Evolutionary conservation across 30 jellyfish, hydroid and myxozoan species (phyloP).

Genomic region (Cassiopea xamachana): DNA sequence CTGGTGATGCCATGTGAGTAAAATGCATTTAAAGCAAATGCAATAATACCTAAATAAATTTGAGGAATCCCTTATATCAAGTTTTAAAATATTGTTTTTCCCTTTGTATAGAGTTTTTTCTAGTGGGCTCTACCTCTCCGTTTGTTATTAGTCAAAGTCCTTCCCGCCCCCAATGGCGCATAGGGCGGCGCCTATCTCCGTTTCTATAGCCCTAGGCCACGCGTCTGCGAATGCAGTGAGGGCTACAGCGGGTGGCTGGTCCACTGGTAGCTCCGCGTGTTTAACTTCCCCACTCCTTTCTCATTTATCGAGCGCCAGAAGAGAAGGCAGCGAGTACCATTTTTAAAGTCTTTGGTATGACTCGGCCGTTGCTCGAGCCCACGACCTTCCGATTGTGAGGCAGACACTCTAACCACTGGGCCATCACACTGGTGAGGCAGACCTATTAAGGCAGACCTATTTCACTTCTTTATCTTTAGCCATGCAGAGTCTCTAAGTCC

Average conservation of each 20-base stretch:
- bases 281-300: not conserved
- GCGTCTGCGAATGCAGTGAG: not conserved
- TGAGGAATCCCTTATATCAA: too few species aligned
- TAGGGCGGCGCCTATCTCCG: not conserved
- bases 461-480: too few species aligned
- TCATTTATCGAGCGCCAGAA: not conserved
- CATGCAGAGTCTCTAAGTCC: too few species aligned
- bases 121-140: not conserved
- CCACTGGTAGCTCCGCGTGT: not conserved
- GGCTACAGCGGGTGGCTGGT: not conserved
- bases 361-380: not conserved
- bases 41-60: too few species aligned
- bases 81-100: too few species aligned
- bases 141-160: not conserved
- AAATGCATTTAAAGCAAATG: too few species aligned
- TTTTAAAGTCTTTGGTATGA: not conserved
- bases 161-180: slow-evolving; percentile 31
- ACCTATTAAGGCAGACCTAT: too few species aligned
- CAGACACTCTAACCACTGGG: not conserved
- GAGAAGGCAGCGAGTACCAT: not conserved
- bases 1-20: too few species aligned
- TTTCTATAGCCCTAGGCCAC: not conserved
- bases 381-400: not conserved
- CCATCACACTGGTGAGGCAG: not conserved
- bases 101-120: too few species aligned